Evolutionary conservation across 2,113 vertebrate genomes (phyloP), one percentile per base, ranked within the genome.

Genomic region (Rhineura floridana): DNA sequence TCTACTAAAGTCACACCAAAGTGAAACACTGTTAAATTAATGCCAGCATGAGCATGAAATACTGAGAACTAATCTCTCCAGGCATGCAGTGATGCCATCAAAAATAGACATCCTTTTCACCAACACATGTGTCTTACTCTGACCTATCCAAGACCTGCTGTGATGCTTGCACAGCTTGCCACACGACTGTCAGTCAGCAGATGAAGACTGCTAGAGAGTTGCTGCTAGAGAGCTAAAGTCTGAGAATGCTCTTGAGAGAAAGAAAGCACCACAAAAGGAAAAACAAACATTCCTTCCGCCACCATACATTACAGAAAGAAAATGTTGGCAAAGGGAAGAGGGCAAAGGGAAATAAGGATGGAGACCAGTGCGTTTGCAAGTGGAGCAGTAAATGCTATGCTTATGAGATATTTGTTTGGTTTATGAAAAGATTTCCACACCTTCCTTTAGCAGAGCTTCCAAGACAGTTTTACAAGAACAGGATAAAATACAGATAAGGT

Each of bases 21-120:
- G 69, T 69, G 39, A 65, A 88, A 87, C 10, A 28, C 73, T 91
- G 79, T 73, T 80, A 88, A 83, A 79, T 86, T 89, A 91, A 79
- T 86, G 46, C 62, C 65, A 86, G 52, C 19, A 72, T 70, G 44
- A 65, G 65, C n/a, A 86, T 73, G 79, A 78, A 86, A 79, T 55
- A 82, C 2, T 42, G 48, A 88, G 4, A 48, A 11, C 2, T 13
- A 12, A 30, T 69, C 3, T 70, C 42, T 83, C 55, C 4, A 6
- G 52, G 30, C 5, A 75, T n/a, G 0, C 62, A 19, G 44, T 62
- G 36, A 50, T 78, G 55, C 28, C 69, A 83, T 44, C 4, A 73
- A 67, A 46, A 78, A 82, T 13, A 55, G 72, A 44, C 79, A 44
- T 19, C 8, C 30, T 4, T 72, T 88, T 83, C 30, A 81, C 76